A percentile compares a stretch with the other conserved stretches of the same genome.
Conservation (phyloP, 2,797 vertebrate genomes). For the Acanthurus leucopareius region DNA sequence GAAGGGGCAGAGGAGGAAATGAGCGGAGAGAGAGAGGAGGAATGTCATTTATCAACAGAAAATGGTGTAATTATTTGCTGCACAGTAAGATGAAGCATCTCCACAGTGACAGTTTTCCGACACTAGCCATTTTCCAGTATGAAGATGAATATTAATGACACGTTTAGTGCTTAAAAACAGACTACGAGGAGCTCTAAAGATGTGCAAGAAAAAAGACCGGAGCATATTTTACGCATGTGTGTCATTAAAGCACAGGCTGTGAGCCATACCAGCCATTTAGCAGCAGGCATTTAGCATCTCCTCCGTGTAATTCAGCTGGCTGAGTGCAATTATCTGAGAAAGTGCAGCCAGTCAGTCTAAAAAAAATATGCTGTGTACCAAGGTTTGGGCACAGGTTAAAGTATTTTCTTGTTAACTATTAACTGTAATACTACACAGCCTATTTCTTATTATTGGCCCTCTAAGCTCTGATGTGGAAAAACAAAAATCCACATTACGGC, state of each 20-base stretch:
- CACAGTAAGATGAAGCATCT: conserved; percentile 38
- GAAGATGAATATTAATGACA: conserved; percentile 60
- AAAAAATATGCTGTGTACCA: neutral
- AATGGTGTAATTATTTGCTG: conserved; percentile 54
- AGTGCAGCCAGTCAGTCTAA: conserved; percentile 24
- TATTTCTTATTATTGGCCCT: neutral
- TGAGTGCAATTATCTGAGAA: conserved; percentile 30
- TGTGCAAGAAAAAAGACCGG: neutral
- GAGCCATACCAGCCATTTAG: conserved; percentile 25
- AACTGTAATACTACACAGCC: neutral
- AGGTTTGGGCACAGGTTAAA: conserved; percentile 9
- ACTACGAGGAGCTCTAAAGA: conserved; percentile 2
- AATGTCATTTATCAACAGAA: conserved; percentile 45
- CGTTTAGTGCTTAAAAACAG: conserved; percentile 28
- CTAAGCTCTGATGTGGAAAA: neutral
- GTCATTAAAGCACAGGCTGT: conserved; percentile 13
- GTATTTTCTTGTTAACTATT: neutral
- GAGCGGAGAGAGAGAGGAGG: neutral
- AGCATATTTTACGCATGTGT: neutral
- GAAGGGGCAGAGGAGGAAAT: neutral
- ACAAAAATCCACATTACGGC: neutral
- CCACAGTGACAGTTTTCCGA: conserved; percentile 39
- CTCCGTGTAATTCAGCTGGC: conserved; percentile 3
- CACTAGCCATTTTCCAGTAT: conserved; percentile 29
- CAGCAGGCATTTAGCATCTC: conserved; percentile 7